Evolutionary conservation across 2,797 vertebrate species (phyloP), one percentile per base, ranked within the genome.

Genomic region (Miopithecus talapoin): DNA sequence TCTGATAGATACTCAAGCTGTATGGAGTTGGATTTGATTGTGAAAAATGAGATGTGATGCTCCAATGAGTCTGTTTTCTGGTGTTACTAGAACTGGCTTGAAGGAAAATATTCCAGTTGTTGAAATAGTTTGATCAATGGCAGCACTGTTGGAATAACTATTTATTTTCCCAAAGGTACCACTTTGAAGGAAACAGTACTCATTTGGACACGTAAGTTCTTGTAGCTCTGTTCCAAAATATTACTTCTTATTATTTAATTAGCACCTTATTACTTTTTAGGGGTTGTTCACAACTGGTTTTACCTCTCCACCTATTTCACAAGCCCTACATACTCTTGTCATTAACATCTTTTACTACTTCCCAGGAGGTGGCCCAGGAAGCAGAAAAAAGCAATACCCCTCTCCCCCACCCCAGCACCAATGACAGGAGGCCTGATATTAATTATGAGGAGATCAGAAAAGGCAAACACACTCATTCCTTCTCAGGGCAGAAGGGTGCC

Each of bases 231-330:
- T 88, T 86, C 75, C 28, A 68, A 90, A 94, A 75, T 75, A 83
- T 68, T 87, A 64, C 22, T 94, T 75, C 87, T 33, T 90, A 75
- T 83, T 80, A 57, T 36, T 92, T 95, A 84, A 85, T 92, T 87
- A 61, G 12, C 17, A 46, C 16, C 59, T 72, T 57, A 80, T 85
- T 72, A 83, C 48, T 84, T 96, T 72, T 74, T 39, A 79, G 68
- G 19, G 81, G 70, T 41, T 30, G 5, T 55, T 95, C 28, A 80
- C 36, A n/a, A 64, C 89, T 57, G 33, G 61, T 90, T 92, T 85
- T 78, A 26, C 59, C 83, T 95, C 61, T 72, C 43, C 46, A 30
- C 7, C 39, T 68, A 55, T 46, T 86, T 94, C 68, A 90, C 5
- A 41, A 28, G 36, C 22, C 17, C 12, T 91, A 19, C 30, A 17